Conservation (phyloP, 2,113 vertebrate genomes). For the Proterorhinus semilunaris region DNA sequence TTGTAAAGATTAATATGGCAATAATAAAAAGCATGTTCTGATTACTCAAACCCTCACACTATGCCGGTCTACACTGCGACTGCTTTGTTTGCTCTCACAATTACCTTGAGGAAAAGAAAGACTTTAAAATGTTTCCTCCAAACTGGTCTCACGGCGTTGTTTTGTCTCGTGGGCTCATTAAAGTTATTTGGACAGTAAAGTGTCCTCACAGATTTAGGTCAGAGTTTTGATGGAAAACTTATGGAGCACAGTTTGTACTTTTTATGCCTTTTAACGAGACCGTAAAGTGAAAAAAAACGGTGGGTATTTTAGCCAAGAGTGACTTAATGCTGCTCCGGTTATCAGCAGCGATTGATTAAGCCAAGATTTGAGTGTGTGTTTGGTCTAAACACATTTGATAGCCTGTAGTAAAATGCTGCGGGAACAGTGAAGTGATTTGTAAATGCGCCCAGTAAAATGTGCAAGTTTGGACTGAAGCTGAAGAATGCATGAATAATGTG, state of each 20-base stretch:
- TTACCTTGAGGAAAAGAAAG: too few relatives aligned
- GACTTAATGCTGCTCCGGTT: not conserved
- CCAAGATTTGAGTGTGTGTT: not conserved
- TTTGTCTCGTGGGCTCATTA: not conserved
- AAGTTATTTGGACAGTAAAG: not conserved
- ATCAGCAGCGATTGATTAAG: not conserved
- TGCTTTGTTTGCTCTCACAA: too few relatives aligned
- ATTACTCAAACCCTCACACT: too few relatives aligned
- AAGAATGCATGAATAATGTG: slow-evolving; percentile 43
- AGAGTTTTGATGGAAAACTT: not conserved
- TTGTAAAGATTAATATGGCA: too few relatives aligned
- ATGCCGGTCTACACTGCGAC: too few relatives aligned
- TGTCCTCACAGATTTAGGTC: not conserved
- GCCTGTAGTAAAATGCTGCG: not conserved
- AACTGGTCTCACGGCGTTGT: not conserved
- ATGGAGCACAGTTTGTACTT: slow-evolving; percentile 2
- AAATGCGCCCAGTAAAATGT: slow-evolving; percentile 20
- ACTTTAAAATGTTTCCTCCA: not conserved
- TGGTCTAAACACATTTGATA: not conserved
- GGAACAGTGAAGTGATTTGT: not conserved
- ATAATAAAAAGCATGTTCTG: too few relatives aligned
- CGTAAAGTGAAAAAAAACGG: not conserved
- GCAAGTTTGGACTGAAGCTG: slow-evolving; percentile 13
- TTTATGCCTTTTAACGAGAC: not conserved
- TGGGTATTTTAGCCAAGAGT: not conserved